phyloP scores from a whole-genome alignment of 2,888 invertebrate species.

The Carpatolechia fugitivella region DNA sequence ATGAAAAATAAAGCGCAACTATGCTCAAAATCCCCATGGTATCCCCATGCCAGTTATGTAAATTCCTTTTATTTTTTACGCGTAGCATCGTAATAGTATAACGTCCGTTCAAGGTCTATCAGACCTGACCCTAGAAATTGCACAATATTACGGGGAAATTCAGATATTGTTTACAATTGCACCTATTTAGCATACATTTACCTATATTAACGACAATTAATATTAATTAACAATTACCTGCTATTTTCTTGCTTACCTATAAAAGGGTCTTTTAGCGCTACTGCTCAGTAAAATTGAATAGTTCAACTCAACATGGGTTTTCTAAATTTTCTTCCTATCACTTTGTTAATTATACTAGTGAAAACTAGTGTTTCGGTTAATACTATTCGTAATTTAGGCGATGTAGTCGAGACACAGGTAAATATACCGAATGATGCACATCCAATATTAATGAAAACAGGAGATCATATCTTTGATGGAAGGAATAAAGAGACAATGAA shows the following conservation, averaged over 20 bases:
- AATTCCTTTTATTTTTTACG: no score
- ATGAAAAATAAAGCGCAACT: no score
- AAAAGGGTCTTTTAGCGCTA: not conserved
- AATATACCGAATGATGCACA: conserved; percentile 12
- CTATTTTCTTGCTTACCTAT: not conserved
- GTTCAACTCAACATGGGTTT: not conserved
- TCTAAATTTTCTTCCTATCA: not conserved
- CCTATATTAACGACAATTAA: not conserved
- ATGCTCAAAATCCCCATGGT: no score
- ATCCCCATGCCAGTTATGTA: no score
- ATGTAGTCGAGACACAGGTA: conserved; percentile 4
- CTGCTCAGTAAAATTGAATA: not conserved
- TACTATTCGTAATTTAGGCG: not conserved
- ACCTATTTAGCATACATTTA: not conserved
- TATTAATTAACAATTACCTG: not conserved
- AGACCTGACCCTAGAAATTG: no score
- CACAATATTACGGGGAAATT: not conserved
- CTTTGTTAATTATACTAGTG: not conserved
- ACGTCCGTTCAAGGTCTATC: no score
- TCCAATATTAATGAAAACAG: not conserved
- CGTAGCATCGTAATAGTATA: no score
- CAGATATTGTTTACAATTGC: not conserved
- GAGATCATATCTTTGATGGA: not conserved
- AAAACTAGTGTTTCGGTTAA: not conserved
- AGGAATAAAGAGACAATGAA: no score